Evolutionary conservation across 2,113 vertebrate species (phyloP), one percentile per base, ranked within the genome.

Genomic region (Myotis brandtii): DNA sequence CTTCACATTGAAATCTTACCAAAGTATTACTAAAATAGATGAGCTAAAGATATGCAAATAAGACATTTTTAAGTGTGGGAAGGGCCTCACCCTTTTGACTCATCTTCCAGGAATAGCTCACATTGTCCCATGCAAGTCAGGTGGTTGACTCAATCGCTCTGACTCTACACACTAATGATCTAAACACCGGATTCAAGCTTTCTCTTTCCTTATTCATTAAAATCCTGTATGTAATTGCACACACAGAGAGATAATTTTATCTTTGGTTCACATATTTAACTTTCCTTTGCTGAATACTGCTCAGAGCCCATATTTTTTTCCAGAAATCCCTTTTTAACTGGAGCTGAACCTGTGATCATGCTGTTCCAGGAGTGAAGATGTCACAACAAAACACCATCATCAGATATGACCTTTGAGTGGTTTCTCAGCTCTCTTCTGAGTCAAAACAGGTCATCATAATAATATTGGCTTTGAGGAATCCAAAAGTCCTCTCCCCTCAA

Each of bases 121-220:
- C 27, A 10, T n/a, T 77, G 10, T 75, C n/a, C 11, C 16, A 30
- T 16, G 6, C 6, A 86, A 56, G 23, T 52, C 32, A 89, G 12
- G 23, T 34, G 27, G 16, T 21, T 62, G 43, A 81, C 50, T 87
- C 34, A 48, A 0, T 9, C 32, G 54, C 34, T 67, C 40, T 34
- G 27, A 62, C n/a, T 54, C 30, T 46, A 27, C 10, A 70, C 2
- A 27, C 43, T 70, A 43, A 34, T 43, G 21, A 46, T 50, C 73
- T 79, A 52, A 62, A 32, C 32, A 62, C 11, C 64, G 14, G 20
- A 75, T 25, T 10, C 56, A 64, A 96, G 86, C 25, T 96, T 76
- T 93, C 3, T 50, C 50, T 73, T 86, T 94, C 25, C 40, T 62
- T 92, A 25, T 70, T 82, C 43, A 80, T 79, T 91, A 52, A 86